phyloP scores from a whole-genome alignment of 2,797 vertebrate species.

The Columba guinea region DNA sequence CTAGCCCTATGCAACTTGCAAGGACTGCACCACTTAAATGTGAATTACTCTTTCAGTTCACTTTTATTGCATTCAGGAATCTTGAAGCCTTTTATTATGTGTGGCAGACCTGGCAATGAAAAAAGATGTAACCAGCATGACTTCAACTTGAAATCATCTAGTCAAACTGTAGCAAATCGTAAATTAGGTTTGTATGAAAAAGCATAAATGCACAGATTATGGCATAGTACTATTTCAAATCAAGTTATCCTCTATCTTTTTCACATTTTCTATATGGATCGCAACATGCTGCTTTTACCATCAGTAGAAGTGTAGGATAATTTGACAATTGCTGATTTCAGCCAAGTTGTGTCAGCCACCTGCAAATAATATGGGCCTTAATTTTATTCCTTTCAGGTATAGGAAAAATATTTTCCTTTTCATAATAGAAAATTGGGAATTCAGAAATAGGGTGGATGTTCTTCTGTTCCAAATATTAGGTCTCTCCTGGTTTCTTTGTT shows the following conservation, averaged over 20 bases:
- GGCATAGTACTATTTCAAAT: not conserved
- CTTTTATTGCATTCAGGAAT: not conserved
- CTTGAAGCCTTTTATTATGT: not conserved
- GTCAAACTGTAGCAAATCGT: not conserved
- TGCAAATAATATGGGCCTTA: not conserved
- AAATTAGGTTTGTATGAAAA: not conserved
- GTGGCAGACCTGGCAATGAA: not conserved
- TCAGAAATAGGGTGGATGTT: not conserved
- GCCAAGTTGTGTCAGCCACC: not conserved
- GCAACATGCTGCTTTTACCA: not conserved
- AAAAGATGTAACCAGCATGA: not conserved
- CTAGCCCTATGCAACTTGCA: not conserved
- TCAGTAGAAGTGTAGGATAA: not conserved
- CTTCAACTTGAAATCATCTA: not conserved
- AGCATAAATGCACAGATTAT: not conserved
- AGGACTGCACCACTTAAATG: not conserved
- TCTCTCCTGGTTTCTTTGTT: not conserved
- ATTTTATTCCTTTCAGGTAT: not conserved
- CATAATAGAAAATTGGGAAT: not conserved
- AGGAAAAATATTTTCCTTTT: not conserved
- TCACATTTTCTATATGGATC: not conserved
- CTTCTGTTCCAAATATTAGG: not conserved
- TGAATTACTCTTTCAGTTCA: not conserved
- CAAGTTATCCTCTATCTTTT: not conserved
- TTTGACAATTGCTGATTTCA: not conserved